phyloP scores from a whole-genome alignment of 2,113 vertebrate genomes.

The Bubo scandiacus region DNA sequence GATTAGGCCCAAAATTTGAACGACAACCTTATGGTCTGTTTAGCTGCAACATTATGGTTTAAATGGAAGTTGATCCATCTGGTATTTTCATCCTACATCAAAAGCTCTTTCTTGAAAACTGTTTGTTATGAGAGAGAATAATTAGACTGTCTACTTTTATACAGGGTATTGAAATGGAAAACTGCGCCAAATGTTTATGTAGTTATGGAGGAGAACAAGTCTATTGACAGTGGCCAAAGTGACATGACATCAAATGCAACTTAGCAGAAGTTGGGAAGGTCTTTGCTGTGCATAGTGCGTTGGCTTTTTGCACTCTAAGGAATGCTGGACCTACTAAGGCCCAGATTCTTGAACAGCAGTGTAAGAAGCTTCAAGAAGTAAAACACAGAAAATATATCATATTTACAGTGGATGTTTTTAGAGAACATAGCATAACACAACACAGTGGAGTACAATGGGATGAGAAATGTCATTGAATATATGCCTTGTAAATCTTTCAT shows the following conservation, averaged over 20 bases:
- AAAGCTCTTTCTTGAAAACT: neutral
- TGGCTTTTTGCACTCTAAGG: neutral
- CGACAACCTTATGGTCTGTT: slow-evolving; percentile 20
- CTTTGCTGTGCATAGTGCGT: neutral
- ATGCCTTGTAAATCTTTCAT: neutral
- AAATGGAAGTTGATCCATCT: slow-evolving; percentile 22
- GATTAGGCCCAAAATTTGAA: neutral
- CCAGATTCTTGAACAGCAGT: neutral
- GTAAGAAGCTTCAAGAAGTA: neutral
- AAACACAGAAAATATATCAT: neutral
- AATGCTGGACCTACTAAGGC: neutral
- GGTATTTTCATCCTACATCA: slow-evolving; percentile 9
- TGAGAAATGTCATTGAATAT: neutral
- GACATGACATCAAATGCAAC: neutral
- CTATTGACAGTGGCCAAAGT: neutral
- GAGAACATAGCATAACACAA: neutral
- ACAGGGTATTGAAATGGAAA: neutral
- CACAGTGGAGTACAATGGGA: neutral
- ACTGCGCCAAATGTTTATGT: neutral
- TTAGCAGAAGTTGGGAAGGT: neutral
- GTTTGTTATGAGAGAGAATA: slow-evolving; percentile 5
- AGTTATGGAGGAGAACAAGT: neutral
- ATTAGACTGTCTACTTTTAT: neutral
- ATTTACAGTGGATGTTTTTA: neutral
- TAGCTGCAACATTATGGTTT: neutral